phyloP scores from a whole-genome alignment of 1,140 invertebrate genomes.

The Brachionus paranguensis region DNA sequence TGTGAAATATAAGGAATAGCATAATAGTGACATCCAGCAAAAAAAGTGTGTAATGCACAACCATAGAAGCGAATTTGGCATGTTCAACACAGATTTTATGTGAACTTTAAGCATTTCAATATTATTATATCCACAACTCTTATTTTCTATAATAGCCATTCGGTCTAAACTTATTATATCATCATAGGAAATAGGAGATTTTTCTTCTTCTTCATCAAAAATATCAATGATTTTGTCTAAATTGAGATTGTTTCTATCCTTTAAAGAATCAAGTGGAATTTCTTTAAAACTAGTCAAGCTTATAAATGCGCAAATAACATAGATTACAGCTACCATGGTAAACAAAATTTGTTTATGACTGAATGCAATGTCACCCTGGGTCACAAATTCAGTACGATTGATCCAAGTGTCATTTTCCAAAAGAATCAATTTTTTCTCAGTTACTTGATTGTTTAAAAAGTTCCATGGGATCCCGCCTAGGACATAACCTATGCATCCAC shows the following conservation, averaged over 20 bases:
- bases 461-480: slow-evolving; percentile 85
- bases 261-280: slow-evolving; percentile 66
- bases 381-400: background rate
- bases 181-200: background rate
- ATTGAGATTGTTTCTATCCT: slow-evolving; percentile 39
- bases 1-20: slow-evolving; percentile 91
- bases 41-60: slow-evolving; percentile 88
- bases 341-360: slow-evolving; percentile 85
- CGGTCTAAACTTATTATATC: background rate
- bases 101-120: slow-evolving; percentile 63
- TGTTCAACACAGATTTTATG: slow-evolving; percentile 75
- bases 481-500: slow-evolving; percentile 84
- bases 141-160: background rate
- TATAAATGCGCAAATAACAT: slow-evolving; percentile 69
- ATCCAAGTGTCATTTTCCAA: background rate
- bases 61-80: slow-evolving; percentile 75
- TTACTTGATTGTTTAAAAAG: slow-evolving; percentile 66
- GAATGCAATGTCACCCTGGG: slow-evolving; percentile 58
- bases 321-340: slow-evolving; percentile 76
- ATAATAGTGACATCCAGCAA: slow-evolving; percentile 95
- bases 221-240: background rate
- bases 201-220: background rate
- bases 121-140: background rate
- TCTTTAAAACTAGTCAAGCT: slow-evolving; percentile 81
- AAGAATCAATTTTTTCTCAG: background rate